Evolutionary conservation across 2,113 vertebrate species (phyloP).

Genomic region (Triplophysa tibetana): DNA sequence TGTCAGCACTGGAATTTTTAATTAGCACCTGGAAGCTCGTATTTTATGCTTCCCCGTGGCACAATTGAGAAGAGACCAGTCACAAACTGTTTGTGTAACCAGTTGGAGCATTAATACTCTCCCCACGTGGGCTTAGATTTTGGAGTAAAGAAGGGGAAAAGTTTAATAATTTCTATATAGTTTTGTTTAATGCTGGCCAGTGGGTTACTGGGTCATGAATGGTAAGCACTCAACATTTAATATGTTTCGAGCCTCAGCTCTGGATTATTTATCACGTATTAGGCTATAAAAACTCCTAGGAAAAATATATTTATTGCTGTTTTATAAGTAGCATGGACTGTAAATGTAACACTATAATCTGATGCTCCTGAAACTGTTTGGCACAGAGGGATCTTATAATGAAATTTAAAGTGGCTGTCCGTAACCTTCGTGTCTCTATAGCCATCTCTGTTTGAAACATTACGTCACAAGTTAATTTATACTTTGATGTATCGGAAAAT

Average conservation of each 20-base stretch:
- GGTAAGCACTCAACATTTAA: not conserved
- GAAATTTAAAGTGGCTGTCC: too few relatives aligned
- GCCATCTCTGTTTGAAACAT: too few relatives aligned
- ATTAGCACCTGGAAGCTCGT: constrained; percentile 47
- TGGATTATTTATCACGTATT: not conserved
- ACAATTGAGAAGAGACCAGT: not conserved
- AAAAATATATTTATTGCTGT: not conserved
- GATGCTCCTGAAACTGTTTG: too few relatives aligned
- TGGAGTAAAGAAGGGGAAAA: not conserved
- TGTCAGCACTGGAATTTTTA: constrained; percentile 51
- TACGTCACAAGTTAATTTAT: too few relatives aligned
- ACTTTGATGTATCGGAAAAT: too few relatives aligned
- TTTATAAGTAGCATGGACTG: not conserved
- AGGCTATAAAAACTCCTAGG: not conserved
- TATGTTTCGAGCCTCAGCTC: not conserved
- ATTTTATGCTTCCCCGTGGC: constrained; percentile 31
- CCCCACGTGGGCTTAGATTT: not conserved
- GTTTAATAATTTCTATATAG: too few relatives aligned
- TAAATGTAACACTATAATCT: not conserved
- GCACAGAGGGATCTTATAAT: too few relatives aligned
- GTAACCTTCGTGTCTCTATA: too few relatives aligned
- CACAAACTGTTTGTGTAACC: not conserved
- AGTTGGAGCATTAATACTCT: not conserved
- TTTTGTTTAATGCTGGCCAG: not conserved
- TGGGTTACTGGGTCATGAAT: constrained; percentile 21